A percentile compares a stretch with the other conserved stretches of the same genome.
Evolutionary conservation across 2,113 vertebrate genomes (phyloP).

Genomic region (Meriones unguiculatus): DNA sequence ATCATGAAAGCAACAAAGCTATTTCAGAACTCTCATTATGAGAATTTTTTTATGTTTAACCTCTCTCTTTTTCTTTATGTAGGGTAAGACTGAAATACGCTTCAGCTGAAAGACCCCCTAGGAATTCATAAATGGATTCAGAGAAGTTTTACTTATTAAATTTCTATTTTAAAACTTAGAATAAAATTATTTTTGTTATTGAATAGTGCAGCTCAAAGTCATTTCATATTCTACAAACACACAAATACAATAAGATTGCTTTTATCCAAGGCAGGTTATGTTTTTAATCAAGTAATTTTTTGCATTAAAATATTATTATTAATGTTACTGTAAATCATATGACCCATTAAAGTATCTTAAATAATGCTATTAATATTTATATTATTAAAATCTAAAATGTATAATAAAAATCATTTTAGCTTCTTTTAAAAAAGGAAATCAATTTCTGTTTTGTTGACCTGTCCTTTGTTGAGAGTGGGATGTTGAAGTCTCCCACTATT

Average conservation of each 20-base stretch:
- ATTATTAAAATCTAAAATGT: neutral
- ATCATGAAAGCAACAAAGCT: neutral
- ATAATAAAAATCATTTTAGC: slow-evolving; percentile 10
- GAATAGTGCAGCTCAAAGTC: slow-evolving; percentile 61
- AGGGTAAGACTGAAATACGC: slow-evolving; percentile 56
- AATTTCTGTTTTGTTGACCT: too few species aligned
- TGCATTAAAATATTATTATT: slow-evolving; percentile 33
- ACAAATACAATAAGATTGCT: neutral
- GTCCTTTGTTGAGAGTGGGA: too few species aligned
- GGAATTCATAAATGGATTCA: slow-evolving; percentile 65
- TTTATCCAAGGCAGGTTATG: slow-evolving; percentile 66
- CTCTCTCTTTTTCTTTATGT: slow-evolving; percentile 21
- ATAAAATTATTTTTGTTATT: slow-evolving; percentile 63
- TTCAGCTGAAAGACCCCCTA: slow-evolving; percentile 57
- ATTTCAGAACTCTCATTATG: slow-evolving; percentile 25
- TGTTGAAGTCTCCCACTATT: too few species aligned
- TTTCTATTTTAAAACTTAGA: slow-evolving; percentile 57
- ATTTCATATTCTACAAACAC: slow-evolving; percentile 61
- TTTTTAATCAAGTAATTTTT: slow-evolving; percentile 53
- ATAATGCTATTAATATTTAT: neutral
- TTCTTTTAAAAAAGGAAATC: neutral
- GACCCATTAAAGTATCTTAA: neutral
- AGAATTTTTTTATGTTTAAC: slow-evolving; percentile 63
- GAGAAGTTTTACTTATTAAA: slow-evolving; percentile 69
- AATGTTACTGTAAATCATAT: slow-evolving; percentile 36